Evolutionary conservation across 2,888 invertebrate species (phyloP).

Genomic region (Polyommatus icarus): DNA sequence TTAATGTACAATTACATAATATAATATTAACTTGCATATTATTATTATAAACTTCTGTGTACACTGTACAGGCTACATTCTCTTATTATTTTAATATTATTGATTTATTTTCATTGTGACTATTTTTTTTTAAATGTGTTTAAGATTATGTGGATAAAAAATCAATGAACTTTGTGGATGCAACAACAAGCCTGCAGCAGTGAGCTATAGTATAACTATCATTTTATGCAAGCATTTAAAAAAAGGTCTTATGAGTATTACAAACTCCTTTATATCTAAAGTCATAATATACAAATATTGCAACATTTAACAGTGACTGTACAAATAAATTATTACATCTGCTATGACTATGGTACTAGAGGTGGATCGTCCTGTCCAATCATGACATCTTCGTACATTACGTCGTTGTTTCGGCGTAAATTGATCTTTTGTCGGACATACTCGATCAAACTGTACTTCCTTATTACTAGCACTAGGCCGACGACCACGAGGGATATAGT

Average conservation of each 20-base stretch:
- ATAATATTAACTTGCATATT: background rate
- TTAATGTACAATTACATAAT: background rate
- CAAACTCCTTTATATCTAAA: background rate
- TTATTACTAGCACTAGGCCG: conserved; percentile 66
- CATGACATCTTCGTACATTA: conserved; percentile 79
- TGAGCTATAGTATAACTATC: background rate
- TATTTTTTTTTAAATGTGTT: conserved; percentile 9
- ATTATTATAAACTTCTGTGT: background rate
- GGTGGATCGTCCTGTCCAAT: conserved; percentile 78
- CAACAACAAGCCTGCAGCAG: background rate
- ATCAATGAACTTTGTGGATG: background rate
- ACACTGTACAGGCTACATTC: background rate
- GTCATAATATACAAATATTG: conserved; percentile 11
- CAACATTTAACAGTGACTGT: conserved; percentile 35
- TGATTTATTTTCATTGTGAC: background rate
- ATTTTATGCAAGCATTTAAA: background rate
- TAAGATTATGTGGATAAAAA: background rate
- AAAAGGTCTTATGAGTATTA: conserved; percentile 21
- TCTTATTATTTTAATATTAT: background rate
- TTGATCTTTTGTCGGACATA: conserved; percentile 67
- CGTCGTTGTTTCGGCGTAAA: conserved; percentile 63
- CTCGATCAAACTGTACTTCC: conserved; percentile 70
- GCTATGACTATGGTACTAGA: conserved; percentile 61
- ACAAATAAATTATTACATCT: conserved; percentile 43
- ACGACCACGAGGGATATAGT: conserved; percentile 63